Evolutionary conservation across 2,113 vertebrate species (phyloP), one percentile per base, ranked within the genome.

Genomic region (Vanacampus margaritifer): DNA sequence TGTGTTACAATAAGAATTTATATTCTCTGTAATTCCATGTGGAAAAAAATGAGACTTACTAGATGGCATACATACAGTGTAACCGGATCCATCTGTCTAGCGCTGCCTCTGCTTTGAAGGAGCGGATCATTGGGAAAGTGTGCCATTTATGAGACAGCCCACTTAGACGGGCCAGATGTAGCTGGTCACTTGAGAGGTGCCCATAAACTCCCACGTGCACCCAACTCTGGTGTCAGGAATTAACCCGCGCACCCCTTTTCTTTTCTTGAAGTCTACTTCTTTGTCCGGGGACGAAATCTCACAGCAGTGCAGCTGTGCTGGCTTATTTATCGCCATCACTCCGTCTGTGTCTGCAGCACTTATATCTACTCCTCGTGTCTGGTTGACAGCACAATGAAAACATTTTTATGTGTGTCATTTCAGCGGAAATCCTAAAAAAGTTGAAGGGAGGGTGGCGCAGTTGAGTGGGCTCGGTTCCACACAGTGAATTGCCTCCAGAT

Each of bases 401-500:
- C 83, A 87, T 88, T 85, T 84, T 74, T 62, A 74, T 75, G 74
- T 78, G 70, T 74, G 81, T 79, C 74, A 70, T 87, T 88, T 84
- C 63, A 77, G 46, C 71, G 81, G 83, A 90, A 87, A 78, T 79
- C 76, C 82, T 75, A 80, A 89, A 87, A 83, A 81, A 77, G 78
- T 81, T 74, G 1, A 13, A 56, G 53, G 24, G 53, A 26, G 12
- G 54, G 26, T 43, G 35, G 16, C 7, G 26, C 32, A 69, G 73
- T 24, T 9, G 28, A 78, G 82, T 86, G 84, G 90, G 87, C 90
- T 87, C 63, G 58, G 77, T 84, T 92, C 89, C 91, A 90, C 79
- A 67, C 72, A 73, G 81, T 79, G 86, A 91, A 92, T 92, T 90
- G 89, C 86, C 88, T 91, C 92, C 91, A 91, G 90, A 91, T 93